Evolutionary conservation across 2,888 invertebrate genomes (phyloP).

Genomic region (Drosophila buzzatii): DNA sequence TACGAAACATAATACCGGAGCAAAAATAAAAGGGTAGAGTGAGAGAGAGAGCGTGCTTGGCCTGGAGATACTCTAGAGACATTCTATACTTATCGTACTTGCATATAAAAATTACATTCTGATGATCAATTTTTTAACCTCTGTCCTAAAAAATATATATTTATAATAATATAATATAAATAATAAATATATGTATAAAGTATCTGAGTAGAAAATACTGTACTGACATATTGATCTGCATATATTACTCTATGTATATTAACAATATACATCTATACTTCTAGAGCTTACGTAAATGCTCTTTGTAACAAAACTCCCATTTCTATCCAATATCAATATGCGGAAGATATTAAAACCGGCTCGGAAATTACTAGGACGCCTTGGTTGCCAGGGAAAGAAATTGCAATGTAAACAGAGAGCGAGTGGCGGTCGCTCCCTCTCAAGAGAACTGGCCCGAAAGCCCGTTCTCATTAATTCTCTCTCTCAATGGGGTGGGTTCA

Average conservation of each 20-base stretch:
- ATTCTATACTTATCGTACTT: background rate
- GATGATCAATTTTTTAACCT: background rate
- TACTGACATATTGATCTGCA: too few relatives aligned
- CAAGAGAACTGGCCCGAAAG: constrained; percentile 34
- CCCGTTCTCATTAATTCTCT: background rate
- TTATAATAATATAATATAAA: too few relatives aligned
- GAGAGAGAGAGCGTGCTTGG: background rate
- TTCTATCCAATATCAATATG: background rate
- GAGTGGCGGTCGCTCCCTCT: constrained; percentile 14
- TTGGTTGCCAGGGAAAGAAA: constrained; percentile 64
- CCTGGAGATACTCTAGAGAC: background rate
- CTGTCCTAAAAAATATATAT: background rate
- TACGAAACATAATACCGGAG: constrained; percentile 28
- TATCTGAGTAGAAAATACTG: too few relatives aligned
- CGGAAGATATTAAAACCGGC: constrained; percentile 50
- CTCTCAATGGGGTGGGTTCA: constrained; percentile 30
- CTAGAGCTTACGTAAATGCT: background rate
- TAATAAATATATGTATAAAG: too few relatives aligned
- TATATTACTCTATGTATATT: too few relatives aligned
- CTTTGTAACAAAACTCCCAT: background rate
- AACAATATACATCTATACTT: background rate
- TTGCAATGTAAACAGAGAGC: constrained; percentile 77
- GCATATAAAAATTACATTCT: background rate
- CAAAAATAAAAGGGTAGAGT: background rate
- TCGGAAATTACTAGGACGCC: constrained; percentile 60